phyloP scores from a whole-genome alignment of 2,888 invertebrate species.

The Leucophenga maculata region DNA sequence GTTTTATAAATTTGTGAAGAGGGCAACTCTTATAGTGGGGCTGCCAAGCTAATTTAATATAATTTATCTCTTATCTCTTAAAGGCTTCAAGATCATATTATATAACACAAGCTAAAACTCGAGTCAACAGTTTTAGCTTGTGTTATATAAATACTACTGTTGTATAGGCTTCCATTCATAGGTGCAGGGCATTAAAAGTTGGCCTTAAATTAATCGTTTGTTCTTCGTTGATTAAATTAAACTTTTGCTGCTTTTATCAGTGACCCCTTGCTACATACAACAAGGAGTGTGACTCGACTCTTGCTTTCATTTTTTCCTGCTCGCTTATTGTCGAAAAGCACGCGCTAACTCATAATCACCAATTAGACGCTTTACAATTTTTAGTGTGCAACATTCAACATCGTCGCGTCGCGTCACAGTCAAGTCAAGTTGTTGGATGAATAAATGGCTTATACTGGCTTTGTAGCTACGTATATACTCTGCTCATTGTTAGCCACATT shows the following conservation, averaged over 20 bases:
- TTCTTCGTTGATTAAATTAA: no score
- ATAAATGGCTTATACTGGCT: conserved; percentile 40
- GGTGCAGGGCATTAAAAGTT: no score
- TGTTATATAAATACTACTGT: no score
- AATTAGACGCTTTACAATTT: conserved; percentile 63
- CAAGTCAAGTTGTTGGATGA: conserved; percentile 49
- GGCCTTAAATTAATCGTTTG: no score
- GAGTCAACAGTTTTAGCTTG: no score
- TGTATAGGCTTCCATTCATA: no score
- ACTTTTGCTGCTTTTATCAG: neutral
- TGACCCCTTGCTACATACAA: conserved; percentile 11
- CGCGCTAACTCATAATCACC: conserved; percentile 62
- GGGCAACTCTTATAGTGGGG: no score
- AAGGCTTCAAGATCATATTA: no score
- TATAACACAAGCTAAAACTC: no score
- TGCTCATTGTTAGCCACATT: conserved; percentile 7
- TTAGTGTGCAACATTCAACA: conserved; percentile 34
- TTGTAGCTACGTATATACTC: conserved; percentile 37
- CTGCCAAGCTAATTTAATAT: no score
- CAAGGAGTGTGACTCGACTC: conserved; percentile 38
- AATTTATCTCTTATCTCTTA: no score
- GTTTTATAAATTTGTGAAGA: no score
- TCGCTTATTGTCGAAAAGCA: conserved; percentile 48
- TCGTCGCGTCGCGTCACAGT: conserved; percentile 28
- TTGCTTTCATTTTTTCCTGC: conserved; percentile 31